Percentiles rank a stretch among this genome's conserved stretches.
These are phyloP conservation scores for Zaprionus taronus DNA, from an alignment of 1,140 invertebrate genomes.

Conservation along the genomic window DNA sequence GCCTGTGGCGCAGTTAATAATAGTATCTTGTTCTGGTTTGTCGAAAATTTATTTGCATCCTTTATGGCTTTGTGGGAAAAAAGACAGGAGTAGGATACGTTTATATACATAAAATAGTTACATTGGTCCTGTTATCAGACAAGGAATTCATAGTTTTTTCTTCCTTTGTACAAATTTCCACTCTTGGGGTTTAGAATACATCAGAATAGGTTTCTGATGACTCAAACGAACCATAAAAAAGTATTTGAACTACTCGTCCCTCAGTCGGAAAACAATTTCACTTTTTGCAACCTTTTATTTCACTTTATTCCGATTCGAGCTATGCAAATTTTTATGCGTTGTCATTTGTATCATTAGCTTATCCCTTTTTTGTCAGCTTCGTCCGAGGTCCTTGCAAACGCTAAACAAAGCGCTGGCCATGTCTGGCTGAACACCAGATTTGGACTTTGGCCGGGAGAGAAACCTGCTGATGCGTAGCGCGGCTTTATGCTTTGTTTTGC, in stretches of 20 bases:
- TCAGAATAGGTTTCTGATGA: conserved; percentile 19
- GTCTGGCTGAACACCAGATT: conserved; percentile 9
- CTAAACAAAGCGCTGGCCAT: conserved; percentile 39
- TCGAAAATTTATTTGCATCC: background rate
- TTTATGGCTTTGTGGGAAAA: background rate
- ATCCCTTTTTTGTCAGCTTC: conserved; percentile 24
- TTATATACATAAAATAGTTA: background rate
- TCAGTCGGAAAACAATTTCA: conserved; percentile 23
- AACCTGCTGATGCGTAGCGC: conserved; percentile 39
- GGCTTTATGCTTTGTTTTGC: conserved; percentile 62
- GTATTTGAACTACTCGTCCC: conserved; percentile 22
- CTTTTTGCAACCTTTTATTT: conserved; percentile 31
- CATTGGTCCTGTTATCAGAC: background rate
- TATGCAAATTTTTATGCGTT: conserved; percentile 55
- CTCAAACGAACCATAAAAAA: conserved; percentile 17
- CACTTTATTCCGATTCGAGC: conserved; percentile 23
- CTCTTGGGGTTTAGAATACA: conserved; percentile 7
- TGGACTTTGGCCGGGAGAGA: conserved; percentile 19
- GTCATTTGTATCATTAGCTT: conserved; percentile 57
- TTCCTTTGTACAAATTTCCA: conserved; percentile 4
- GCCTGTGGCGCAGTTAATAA: conserved; percentile 20
- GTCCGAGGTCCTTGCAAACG: background rate
- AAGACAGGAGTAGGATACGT: background rate
- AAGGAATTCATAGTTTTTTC: background rate
- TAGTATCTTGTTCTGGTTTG: conserved; percentile 8